Evolutionary conservation across 2,888 invertebrate species (phyloP), one percentile per base, ranked within the genome.

Genomic region (Amphipyra tragopoginis): DNA sequence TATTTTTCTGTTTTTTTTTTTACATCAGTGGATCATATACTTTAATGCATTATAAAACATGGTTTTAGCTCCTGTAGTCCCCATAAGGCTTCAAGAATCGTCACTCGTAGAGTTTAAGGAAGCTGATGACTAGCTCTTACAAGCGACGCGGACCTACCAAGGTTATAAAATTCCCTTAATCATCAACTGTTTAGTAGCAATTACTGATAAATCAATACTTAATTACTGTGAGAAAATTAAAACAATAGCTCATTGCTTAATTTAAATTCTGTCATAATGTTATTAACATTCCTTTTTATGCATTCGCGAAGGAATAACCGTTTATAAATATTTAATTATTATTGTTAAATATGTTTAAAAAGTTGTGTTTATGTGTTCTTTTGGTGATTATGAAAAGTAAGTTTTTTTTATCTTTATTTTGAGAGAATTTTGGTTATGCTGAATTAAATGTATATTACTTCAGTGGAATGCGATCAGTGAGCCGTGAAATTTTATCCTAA

Each of bases 381-480:
- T 33, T 70, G 5, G 43, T 65, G 48, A 15, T 76, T 48, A 50
- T 68, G 5, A 59, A 57, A 53, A 49, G 81, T 81, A 62, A 72
- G 81, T 80, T 54, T 21, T 5, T 48, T 43, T 34, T n/a, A 29
- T 29, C 21, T 2, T 2, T 21, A 21, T 2, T 21, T 21, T 21
- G n/a, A n/a, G n/a, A n/a, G n/a, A n/a, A n/a, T n/a, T n/a, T n/a
- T n/a, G n/a, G n/a, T n/a, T n/a, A n/a, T n/a, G n/a, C n/a, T n/a
- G n/a, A n/a, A n/a, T n/a, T n/a, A n/a, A n/a, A n/a, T n/a, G n/a
- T n/a, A n/a, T n/a, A n/a, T n/a, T n/a, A n/a, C n/a, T n/a, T n/a
- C n/a, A n/a, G n/a, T n/a, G n/a, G n/a, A n/a, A n/a, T n/a, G n/a
- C n/a, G n/a, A n/a, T n/a, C n/a, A n/a, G n/a, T n/a, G n/a, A n/a